Base-by-base conservation (phyloP, 2,888 invertebrate species). In the Zonitis immaculata region DNA sequence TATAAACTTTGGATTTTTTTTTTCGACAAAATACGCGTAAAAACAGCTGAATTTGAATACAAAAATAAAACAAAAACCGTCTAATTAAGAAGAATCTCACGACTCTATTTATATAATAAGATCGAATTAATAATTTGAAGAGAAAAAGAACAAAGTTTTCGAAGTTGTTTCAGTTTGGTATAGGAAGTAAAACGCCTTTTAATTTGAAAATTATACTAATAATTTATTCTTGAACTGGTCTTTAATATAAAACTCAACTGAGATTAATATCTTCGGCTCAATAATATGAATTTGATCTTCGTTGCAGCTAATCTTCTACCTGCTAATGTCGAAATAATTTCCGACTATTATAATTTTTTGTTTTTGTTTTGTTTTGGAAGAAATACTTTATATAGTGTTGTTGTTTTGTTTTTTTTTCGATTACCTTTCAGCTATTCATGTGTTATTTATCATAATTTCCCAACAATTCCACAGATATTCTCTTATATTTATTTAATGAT, bases 251-350 rank as follows among this genome's bases (percentile, higher is more conserved):
- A 39, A 20, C 18, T 2, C 39, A 39, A 39, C 39, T 5, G 3
- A 39, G 39, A 39, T 39, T 39, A 39, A 39, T 20, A 39, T 39
- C 39, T 18, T 35, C 14, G 16, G 39, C 20, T 39, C 39, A 39
- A 20, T 39, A 35, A 35, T 35, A 35, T 9, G 11, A 4, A 39
- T 39, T 39, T 39, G 39, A 11, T 39, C 39, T 18, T 39, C 35
- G 35, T 35, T 39, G 16, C 49, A 26, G 42, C 12, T 53, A 53
- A 49, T 49, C 49, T 46, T 39, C 32, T 44, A 16, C 28, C 50
- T 22, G 51, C 51, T 54, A 54, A 54, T 54, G 50, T 49, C 39
- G 32, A 54, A 54, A 54, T 54, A 54, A 54, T 54, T 54, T 46
- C 54, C 43, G 6, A 28, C 50, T 45, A 54, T 51, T 54, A 54